Percentiles rank a stretch among this genome's conserved stretches.
Evolutionary conservation across 2,797 vertebrate genomes (phyloP).

Genomic region (Sternotherus odoratus): DNA sequence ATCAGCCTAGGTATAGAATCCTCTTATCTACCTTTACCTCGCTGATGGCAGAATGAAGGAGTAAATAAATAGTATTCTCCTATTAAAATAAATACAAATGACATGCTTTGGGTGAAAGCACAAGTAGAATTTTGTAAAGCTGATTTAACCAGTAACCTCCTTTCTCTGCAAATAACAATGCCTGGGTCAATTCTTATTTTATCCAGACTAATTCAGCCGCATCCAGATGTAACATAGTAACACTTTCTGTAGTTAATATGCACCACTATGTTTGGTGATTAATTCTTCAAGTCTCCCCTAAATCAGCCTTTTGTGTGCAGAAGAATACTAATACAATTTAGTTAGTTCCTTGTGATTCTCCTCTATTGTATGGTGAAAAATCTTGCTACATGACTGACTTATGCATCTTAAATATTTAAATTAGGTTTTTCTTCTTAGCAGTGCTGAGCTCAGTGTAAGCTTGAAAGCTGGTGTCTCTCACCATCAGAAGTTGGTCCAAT

Average conservation of each 20-base stretch:
- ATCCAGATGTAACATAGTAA: slow-evolving; percentile 13
- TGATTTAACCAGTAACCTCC: slow-evolving; percentile 16
- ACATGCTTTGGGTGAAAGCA: background rate
- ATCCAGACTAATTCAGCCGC: background rate
- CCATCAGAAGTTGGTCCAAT: background rate
- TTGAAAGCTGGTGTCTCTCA: background rate
- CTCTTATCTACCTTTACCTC: slow-evolving; percentile 33
- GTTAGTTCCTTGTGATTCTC: slow-evolving; percentile 54
- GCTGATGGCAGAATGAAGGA: background rate
- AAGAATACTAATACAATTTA: slow-evolving; percentile 74
- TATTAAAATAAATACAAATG: slow-evolving; percentile 11
- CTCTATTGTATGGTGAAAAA: slow-evolving; percentile 61
- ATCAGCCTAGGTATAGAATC: slow-evolving; percentile 8
- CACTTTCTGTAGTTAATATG: slow-evolving; percentile 68
- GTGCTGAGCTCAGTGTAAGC: background rate
- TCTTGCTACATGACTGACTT: slow-evolving; percentile 50
- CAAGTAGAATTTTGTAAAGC: slow-evolving; percentile 36
- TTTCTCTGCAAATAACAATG: background rate
- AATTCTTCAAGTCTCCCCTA: slow-evolving; percentile 69
- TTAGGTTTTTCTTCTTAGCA: slow-evolving; percentile 27
- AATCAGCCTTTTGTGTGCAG: slow-evolving; percentile 66
- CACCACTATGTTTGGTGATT: slow-evolving; percentile 65
- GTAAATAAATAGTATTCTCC: slow-evolving; percentile 2
- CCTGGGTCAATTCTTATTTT: slow-evolving; percentile 18
- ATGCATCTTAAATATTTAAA: slow-evolving; percentile 69